Percentiles rank a stretch among this genome's conserved stretches.
phyloP scores from a whole-genome alignment of 1,140 invertebrate species.

The Contarinia nasturtii region DNA sequence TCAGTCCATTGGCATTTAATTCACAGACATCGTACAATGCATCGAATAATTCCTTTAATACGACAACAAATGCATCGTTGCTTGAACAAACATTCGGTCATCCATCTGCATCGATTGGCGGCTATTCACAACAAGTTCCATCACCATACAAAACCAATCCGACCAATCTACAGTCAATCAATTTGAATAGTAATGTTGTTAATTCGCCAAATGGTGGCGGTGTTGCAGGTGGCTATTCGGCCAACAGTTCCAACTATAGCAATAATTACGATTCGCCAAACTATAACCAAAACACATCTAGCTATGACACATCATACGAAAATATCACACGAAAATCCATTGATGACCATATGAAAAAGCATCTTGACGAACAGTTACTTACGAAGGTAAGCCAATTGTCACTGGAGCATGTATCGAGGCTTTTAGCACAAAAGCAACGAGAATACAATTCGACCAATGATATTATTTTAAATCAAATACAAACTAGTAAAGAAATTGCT shows the following conservation, averaged over 20 bases:
- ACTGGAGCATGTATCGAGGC: neutral
- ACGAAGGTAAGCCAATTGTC: constrained; percentile 4
- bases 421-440: constrained; percentile 1
- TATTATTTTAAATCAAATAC: constrained; percentile 3
- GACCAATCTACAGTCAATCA: constrained; percentile 2
- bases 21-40: constrained; percentile 2
- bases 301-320: neutral
- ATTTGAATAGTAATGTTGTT: neutral
- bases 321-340: neutral
- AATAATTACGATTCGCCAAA: constrained; percentile 1
- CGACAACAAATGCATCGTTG: neutral
- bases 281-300: constrained; percentile 1
- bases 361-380: constrained; percentile 2
- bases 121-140: neutral
- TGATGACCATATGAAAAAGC: constrained; percentile 4
- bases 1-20: constrained; percentile 1
- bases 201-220: too few species aligned
- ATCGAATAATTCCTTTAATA: constrained; percentile 3
- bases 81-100: neutral
- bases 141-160: constrained; percentile 2
- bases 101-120: neutral
- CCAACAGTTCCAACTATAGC: constrained; percentile 2
- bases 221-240: constrained; percentile 1
- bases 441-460: constrained; percentile 1
- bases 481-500: constrained; percentile 1